Conservation (phyloP, 2,797 vertebrate genomes). For the Phylloscopus collybita region DNA sequence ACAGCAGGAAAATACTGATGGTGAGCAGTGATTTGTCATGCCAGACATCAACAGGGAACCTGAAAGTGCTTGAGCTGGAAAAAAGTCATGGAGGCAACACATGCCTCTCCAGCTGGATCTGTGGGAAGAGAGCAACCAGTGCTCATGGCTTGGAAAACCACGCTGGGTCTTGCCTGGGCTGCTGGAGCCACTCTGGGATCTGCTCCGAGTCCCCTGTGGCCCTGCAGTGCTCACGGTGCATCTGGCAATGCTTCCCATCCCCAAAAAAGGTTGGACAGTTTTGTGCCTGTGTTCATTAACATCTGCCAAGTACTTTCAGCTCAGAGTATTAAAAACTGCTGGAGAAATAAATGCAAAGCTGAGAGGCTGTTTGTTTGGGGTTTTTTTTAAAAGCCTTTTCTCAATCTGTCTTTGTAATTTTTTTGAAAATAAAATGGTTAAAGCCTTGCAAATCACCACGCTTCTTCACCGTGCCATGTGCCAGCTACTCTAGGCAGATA, state of each 20-base stretch:
- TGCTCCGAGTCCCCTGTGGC: rapidly evolving
- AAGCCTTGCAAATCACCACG: constrained; percentile 19
- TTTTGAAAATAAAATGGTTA: constrained; percentile 41
- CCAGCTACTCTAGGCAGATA: constrained; percentile 56
- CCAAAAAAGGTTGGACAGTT: not conserved
- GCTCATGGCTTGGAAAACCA: not conserved
- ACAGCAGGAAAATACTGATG: not conserved
- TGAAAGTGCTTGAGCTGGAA: not conserved
- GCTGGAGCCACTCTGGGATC: not conserved
- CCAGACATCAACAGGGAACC: not conserved
- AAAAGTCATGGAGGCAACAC: not conserved
- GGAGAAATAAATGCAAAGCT: constrained; percentile 28
- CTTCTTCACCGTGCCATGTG: not conserved
- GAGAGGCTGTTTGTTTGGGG: not conserved
- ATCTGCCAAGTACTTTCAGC: constrained; percentile 8
- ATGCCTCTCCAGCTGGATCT: not conserved
- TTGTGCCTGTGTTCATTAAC: not conserved
- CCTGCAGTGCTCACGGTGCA: not conserved
- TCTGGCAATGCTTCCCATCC: not conserved
- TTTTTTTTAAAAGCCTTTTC: not conserved
- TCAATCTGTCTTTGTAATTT: constrained; percentile 28
- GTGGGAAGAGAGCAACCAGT: not conserved
- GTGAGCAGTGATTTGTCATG: not conserved
- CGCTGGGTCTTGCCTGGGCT: rapidly evolving
- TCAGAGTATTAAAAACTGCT: not conserved